Percentiles rank a stretch among this genome's conserved stretches.
Conservation (phyloP, 2,888 invertebrate genomes). For the Pristionchus entomophagus region DNA sequence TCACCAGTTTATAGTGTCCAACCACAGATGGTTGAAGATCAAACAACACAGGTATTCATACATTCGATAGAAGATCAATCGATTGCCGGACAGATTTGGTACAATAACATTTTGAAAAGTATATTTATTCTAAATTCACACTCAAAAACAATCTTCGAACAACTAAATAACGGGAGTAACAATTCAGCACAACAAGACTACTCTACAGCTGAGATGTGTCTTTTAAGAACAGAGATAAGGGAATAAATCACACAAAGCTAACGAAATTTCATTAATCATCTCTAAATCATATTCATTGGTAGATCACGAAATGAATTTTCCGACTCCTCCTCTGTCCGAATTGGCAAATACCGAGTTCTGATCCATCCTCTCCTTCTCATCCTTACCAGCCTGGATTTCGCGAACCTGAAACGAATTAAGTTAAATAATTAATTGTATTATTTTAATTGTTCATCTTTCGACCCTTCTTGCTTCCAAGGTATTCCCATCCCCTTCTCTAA, state of each 20-base stretch:
- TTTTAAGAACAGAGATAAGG: background rate
- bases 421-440: background rate
- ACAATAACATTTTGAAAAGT: no score
- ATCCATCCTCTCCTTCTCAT: slow-evolving; percentile 54
- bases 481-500: no score
- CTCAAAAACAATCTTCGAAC: background rate
- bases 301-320: slow-evolving; percentile 32
- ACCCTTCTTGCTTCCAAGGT: no score
- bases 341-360: slow-evolving; percentile 63
- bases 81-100: no score
- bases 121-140: no score
- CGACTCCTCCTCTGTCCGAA: slow-evolving; percentile 57
- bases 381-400: slow-evolving; percentile 56
- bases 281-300: background rate
- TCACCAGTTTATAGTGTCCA: no score
- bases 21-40: no score
- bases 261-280: no score
- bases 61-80: no score
- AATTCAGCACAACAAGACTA: slow-evolving; percentile 19
- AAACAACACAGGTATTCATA: no score
- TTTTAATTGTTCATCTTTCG: no score
- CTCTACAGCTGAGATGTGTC: background rate
- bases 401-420: slow-evolving; percentile 46
- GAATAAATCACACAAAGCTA: no score
- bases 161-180: background rate